phyloP scores from a whole-genome alignment of 2,888 invertebrate species.

The Pammene aurita region DNA sequence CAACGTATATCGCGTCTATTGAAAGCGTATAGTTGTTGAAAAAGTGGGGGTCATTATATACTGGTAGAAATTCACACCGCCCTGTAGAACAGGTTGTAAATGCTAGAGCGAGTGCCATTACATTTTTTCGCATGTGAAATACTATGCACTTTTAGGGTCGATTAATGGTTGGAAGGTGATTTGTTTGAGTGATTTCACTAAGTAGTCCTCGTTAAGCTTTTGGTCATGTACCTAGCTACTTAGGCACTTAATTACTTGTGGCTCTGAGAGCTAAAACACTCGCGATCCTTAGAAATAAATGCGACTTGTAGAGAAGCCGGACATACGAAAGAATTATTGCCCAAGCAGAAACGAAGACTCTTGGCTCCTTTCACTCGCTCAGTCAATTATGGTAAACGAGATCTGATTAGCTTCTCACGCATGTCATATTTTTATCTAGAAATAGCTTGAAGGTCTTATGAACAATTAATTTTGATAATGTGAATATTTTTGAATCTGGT shows the following conservation, averaged over 20 bases:
- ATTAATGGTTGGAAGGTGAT: slow-evolving; percentile 17
- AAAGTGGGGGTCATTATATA: background rate
- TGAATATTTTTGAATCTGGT: no score
- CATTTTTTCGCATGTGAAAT: slow-evolving; percentile 1
- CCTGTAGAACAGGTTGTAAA: background rate
- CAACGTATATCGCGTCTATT: background rate
- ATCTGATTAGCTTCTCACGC: background rate
- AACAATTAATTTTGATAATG: no score
- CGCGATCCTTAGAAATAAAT: no score
- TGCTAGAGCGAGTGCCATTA: background rate
- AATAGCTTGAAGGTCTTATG: no score
- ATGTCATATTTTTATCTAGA: no score
- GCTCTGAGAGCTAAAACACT: no score
- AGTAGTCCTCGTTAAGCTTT: slow-evolving; percentile 11
- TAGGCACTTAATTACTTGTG: background rate
- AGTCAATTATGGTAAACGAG: background rate
- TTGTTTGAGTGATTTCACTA: slow-evolving; percentile 15
- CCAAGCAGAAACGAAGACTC: no score
- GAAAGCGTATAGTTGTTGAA: background rate
- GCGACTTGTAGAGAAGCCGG: no score
- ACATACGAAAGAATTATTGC: no score
- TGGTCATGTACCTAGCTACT: background rate
- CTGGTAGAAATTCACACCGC: background rate
- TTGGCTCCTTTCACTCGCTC: background rate
- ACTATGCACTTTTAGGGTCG: slow-evolving; percentile 8